Evolutionary conservation across 1,140 invertebrate genomes (phyloP), one percentile per base, ranked within the genome.

Genomic region (Oreohelix idahoensis): DNA sequence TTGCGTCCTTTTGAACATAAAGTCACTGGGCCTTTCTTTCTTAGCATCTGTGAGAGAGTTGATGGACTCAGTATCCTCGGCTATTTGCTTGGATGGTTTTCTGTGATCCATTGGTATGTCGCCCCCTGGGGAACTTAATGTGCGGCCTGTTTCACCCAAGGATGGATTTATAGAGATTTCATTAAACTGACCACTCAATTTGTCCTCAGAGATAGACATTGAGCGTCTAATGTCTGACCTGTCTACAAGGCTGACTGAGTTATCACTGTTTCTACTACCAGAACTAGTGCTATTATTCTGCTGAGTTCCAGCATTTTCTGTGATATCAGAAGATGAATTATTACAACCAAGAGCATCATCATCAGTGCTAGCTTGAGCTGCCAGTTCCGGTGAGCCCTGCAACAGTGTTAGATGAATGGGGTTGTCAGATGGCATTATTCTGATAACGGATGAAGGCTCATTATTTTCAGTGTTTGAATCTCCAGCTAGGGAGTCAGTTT

Each of bases 1-100:
- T 10, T 85, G 85, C 0, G 84, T 78, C 39, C 86, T 73, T 58
- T 79, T 66, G 36, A 85, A 75, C 53, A 78, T 26, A 69, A 79
- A 84, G 8, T 87, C 84, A 51, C 58, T 58, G 13, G 77, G 42
- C 10, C 36, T 66, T 26, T 80, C 83, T 26, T 32, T 69, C 53
- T 81, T 80, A 15, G 29, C 17, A n/a, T 75, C 71, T 29, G 84
- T 82, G 20, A 86, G 35, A 13, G 80, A 82, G n/a, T 0, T 53
- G 17, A 82, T 51, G n/a, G 80, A 82, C 49, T 82, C 42, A 15
- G 80, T 20, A 49, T 82, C 80, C 36, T 82, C 80, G 15, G 70
- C n/a, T 23, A 58, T 17, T 36, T 73, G 32, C 39, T 45, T 53
- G 11, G 80, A 39, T 51, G 42, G 26, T n/a, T 23, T 32, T 39